phyloP scores from a whole-genome alignment of 2,888 invertebrate genomes.

The Tridacna crocea region DNA sequence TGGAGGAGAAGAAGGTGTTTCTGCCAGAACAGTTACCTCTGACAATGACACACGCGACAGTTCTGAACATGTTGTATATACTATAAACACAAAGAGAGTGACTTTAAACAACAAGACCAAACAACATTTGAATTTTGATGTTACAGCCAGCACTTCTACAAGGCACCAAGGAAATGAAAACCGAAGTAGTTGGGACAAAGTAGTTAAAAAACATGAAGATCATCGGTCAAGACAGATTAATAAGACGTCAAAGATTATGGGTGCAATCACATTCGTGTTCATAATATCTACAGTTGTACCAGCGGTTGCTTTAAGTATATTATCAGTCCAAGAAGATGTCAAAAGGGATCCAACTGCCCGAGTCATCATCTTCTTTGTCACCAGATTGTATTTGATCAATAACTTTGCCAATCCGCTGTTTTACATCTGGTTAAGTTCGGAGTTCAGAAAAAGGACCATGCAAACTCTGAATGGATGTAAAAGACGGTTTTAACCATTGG shows the following conservation, averaged over 20 bases:
- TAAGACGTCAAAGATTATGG: constrained; percentile 9
- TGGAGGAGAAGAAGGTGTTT: no score
- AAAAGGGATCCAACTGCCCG: neutral
- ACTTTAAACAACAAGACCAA: no score
- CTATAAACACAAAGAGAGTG: no score
- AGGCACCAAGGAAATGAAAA: no score
- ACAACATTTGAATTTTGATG: no score
- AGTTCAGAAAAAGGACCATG: neutral
- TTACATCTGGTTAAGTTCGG: constrained; percentile 8
- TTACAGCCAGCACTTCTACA: no score
- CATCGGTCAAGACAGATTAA: neutral
- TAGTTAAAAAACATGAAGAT: no score
- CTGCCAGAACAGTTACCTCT: no score
- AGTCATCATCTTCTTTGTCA: neutral
- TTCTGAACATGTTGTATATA: no score
- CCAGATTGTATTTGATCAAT: neutral
- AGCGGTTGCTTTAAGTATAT: neutral
- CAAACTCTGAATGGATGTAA: neutral
- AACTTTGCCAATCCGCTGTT: neutral
- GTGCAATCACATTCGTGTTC: neutral
- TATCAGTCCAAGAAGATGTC: neutral
- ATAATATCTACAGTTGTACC: neutral
- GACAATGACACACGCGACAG: no score
- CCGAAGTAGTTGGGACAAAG: no score
- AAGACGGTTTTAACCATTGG: neutral